Evolutionary conservation across 2,888 invertebrate species (phyloP), one percentile per base, ranked within the genome.

Genomic region (Brenthis daphne): DNA sequence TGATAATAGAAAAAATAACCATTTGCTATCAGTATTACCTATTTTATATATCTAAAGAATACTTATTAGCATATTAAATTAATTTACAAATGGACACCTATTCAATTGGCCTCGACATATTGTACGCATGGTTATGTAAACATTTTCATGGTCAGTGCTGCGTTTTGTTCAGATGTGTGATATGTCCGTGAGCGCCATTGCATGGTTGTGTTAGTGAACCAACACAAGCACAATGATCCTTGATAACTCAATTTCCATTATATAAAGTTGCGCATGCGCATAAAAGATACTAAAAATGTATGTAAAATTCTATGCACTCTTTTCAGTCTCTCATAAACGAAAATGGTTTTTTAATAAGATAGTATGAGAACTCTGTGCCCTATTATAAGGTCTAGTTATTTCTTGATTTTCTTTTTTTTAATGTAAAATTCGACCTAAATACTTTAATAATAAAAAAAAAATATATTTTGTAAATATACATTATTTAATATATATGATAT

Each of bases 121-220:
- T 75, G 79, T 77, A 80, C 75, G 76, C 74, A 77, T 76, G 77
- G 76, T 77, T 82, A 81, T 81, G 81, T 82, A 85, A 86, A 81
- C 82, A 85, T 81, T 81, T 85, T 88, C 89, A 90, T 84, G 89
- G 88, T 77, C 89, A 83, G 78, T 74, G 79, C 82, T 89, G 89
- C 88, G 88, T 82, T 89, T 87, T 84, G 85, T 73, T 71, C 61
- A 70, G 85, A 75, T 77, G 76, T 63, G 53, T 54, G 63, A 5
- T 54, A 53, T 77, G 86, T 87, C 85, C 85, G 78, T 85, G 85
- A 82, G 74, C 77, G 74, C 75, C 79, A 78, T 79, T 78, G 71
- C 76, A 74, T 74, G 73, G 76, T 75, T 75, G 74, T 76, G 78
- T 63, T 57, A 47, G 53, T 8, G 55, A 56, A 75, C 81, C 70